Evolutionary conservation across 2,888 invertebrate species (phyloP).

Genomic region (Cantharis rufa): DNA sequence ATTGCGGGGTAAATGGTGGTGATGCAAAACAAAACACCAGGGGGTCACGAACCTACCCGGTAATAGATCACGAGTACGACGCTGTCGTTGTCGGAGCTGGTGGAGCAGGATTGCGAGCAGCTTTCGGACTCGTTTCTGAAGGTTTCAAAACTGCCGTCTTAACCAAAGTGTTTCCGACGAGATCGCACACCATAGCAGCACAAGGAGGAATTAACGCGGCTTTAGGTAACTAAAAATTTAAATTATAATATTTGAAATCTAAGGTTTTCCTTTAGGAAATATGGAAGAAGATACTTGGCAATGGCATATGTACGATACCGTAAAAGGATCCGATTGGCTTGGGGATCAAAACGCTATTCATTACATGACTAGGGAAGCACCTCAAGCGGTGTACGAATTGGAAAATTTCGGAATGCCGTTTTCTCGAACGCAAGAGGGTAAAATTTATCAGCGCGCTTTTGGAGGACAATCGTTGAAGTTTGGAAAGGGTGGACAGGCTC

Average conservation of each 20-base stretch:
- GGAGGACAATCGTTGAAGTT: constrained; percentile 97
- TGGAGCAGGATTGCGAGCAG: constrained; percentile 95
- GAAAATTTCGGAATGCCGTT: constrained; percentile 98
- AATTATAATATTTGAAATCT: constrained; percentile 21
- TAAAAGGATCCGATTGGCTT: constrained; percentile 98
- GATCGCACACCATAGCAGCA: constrained; percentile 98
- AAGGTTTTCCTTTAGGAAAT: constrained; percentile 57
- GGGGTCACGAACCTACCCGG: constrained; percentile 76
- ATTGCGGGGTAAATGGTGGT: constrained; percentile 58
- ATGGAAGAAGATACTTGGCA: constrained; percentile 96
- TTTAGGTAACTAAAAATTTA: constrained; percentile 65
- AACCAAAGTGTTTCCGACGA: constrained; percentile 96
- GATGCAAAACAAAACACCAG: constrained; percentile 52
- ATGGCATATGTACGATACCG: constrained; percentile 98
- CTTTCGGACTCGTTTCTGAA: constrained; percentile 93
- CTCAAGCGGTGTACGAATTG: constrained; percentile 87
- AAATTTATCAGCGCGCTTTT: constrained; percentile 99
- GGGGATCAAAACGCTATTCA: constrained; percentile 98
- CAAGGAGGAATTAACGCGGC: constrained; percentile 99
- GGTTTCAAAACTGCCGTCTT: constrained; percentile 97
- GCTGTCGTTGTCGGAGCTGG: constrained; percentile 97
- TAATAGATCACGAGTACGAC: constrained; percentile 96
- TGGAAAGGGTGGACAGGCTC: constrained; percentile 98
- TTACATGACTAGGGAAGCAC: constrained; percentile 93
- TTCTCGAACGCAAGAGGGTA: constrained; percentile 92